A percentile compares a stretch with the other conserved stretches of the same genome.
Evolutionary conservation across 2,888 invertebrate genomes (phyloP).

Genomic region (Mylabris sibirica): DNA sequence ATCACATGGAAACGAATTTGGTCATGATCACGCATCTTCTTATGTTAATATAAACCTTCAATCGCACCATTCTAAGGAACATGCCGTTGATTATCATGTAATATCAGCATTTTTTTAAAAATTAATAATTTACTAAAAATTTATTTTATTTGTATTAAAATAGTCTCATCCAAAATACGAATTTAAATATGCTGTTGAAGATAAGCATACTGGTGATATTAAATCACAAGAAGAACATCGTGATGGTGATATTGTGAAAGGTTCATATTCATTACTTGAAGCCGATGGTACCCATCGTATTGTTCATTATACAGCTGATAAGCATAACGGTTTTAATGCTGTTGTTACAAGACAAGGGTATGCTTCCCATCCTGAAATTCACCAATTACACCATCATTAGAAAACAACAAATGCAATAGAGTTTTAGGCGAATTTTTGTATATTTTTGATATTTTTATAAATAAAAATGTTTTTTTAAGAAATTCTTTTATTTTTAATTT

Average conservation of each 20-base stretch:
- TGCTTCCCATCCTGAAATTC: conserved; percentile 59
- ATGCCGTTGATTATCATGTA: too few relatives aligned
- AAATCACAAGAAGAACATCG: conserved; percentile 65
- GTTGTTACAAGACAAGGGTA: conserved; percentile 61
- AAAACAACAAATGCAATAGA: too few relatives aligned
- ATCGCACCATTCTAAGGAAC: too few relatives aligned
- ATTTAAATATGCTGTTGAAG: conserved; percentile 66
- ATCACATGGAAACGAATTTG: too few relatives aligned
- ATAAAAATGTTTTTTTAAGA: too few relatives aligned
- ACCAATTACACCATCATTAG: background rate
- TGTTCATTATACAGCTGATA: conserved; percentile 67
- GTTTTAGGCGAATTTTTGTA: too few relatives aligned
- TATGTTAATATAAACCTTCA: too few relatives aligned
- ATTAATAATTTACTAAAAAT: too few relatives aligned
- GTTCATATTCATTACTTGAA: conserved; percentile 66
- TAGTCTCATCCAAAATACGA: conserved; percentile 65
- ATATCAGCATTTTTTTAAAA: too few relatives aligned
- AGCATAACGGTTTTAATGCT: conserved; percentile 63
- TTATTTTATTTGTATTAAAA: background rate
- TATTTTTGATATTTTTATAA: too few relatives aligned
- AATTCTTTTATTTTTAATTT: too few relatives aligned
- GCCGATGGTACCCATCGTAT: conserved; percentile 66
- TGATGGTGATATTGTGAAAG: conserved; percentile 65
- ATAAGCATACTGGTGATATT: conserved; percentile 66
- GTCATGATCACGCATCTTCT: too few relatives aligned